Base-by-base conservation (phyloP, 2,113 vertebrate species). In the Zosterops japonicus region DNA sequence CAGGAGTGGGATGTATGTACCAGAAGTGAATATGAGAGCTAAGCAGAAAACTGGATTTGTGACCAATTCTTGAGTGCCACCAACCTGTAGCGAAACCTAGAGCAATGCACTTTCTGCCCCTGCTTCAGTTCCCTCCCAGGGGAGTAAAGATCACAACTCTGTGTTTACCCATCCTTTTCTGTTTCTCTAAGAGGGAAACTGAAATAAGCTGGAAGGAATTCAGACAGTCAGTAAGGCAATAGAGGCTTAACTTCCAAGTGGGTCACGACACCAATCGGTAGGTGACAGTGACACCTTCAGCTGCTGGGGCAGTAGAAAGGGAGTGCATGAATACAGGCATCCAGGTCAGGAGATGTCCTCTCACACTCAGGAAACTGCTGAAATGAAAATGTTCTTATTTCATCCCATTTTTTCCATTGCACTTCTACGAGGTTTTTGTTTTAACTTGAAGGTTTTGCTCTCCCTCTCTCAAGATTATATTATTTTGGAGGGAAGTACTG, bases 401-500 rank as follows among this genome's bases (percentile, higher is more conserved):
- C 39, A 3, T 33, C 63, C 14, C 7, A 22, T 68, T 63, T 52
- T 91, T 64, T 29, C 60, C 47, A 41, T 16, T 52, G 7, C 21
- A 8, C 20, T 80, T 83, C 31, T 80, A 44, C n/a, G 2, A 2
- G 17, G 7, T 10, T 94, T 96, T 91, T 83, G 23, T 52, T 63
- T 96, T 60, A 28, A n/a, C 27, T n/a, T 12, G 11, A 42, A 85
- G 36, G 36, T 77, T 91, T 84, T 18, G 1, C 31, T 78, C 7
- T 42, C 20, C 33, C 12, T 29, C 14, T 65, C 36, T 78, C 83
- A 74, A 93, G 59, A 77, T 68, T 63, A 29, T 35, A 61, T 96
- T 94, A 82, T 95, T 93, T 89, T 53, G 31, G 50, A 95, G 76
- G 24, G 39, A 95, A 95, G 59, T 72, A 81, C 24, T 81, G 77